These are phyloP conservation scores for Stenodera caucasica DNA, from an alignment of 2,888 invertebrate genomes.

Conservation along the genomic window DNA sequence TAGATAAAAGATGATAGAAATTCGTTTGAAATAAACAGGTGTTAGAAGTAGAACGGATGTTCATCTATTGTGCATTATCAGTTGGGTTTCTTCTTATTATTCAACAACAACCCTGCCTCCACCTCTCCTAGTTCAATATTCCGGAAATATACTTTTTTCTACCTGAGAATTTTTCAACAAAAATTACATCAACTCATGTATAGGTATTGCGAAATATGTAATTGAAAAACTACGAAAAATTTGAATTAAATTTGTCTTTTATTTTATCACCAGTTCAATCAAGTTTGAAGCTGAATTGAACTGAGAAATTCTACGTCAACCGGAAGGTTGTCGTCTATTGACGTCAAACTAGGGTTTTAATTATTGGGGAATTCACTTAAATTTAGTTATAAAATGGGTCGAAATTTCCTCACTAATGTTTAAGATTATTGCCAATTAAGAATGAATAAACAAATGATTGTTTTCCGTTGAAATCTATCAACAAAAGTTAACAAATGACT, in stretches of 20 bases:
- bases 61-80: background rate
- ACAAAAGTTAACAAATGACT: too few relatives aligned
- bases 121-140: background rate
- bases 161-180: slow-evolving; percentile 7
- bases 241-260: background rate
- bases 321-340: slow-evolving; percentile 23
- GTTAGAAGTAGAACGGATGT: slow-evolving; percentile 13
- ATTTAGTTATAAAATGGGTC: too few relatives aligned
- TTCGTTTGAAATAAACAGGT: slow-evolving; percentile 22
- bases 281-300: background rate
- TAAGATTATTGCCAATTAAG: too few relatives aligned
- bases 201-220: slow-evolving; percentile 30
- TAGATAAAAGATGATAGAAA: slow-evolving; percentile 4
- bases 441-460: too few relatives aligned
- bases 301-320: slow-evolving; percentile 18
- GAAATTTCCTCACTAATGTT: too few relatives aligned
- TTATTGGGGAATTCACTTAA: background rate
- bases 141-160: slow-evolving; percentile 6
- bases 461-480: too few relatives aligned
- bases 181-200: slow-evolving; percentile 1
- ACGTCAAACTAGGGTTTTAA: slow-evolving; percentile 11
- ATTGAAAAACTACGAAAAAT: too few relatives aligned
- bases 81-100: slow-evolving; percentile 1
- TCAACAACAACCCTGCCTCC: background rate
- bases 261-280: background rate